Conservation (phyloP, 2,113 vertebrate species). For the Butorides virescens region DNA sequence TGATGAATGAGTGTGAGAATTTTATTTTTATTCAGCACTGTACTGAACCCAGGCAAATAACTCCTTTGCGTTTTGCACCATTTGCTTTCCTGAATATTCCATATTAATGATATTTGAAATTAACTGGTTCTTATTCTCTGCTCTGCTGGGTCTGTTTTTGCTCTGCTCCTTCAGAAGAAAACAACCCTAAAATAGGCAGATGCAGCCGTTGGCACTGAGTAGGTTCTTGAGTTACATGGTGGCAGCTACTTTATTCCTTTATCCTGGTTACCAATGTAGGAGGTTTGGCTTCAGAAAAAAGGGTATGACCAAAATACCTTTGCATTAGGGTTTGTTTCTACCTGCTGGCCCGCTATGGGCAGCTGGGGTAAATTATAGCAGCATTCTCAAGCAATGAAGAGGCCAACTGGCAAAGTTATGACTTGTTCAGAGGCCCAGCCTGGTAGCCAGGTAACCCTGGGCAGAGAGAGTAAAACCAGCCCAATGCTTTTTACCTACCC, state of each 20-base stretch:
- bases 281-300: background rate
- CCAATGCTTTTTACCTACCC: background rate
- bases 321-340: conserved; percentile 3
- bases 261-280: background rate
- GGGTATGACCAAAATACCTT: background rate
- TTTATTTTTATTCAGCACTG: background rate
- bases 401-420: background rate
- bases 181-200: background rate
- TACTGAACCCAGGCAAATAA: background rate
- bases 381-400: background rate
- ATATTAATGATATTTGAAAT: background rate
- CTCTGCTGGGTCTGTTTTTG: background rate
- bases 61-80: background rate
- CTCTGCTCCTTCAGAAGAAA: background rate
- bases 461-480: background rate
- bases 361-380: background rate
- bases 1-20: background rate
- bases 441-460: background rate
- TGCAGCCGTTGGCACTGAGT: background rate
- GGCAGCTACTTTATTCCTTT: background rate
- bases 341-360: background rate
- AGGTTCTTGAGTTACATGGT: background rate
- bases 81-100: background rate
- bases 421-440: background rate
- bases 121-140: background rate